A percentile compares a stretch with the other conserved stretches of the same genome.
Conservation (phyloP, 1,140 invertebrate genomes). For the Asbolus verrucosus region DNA sequence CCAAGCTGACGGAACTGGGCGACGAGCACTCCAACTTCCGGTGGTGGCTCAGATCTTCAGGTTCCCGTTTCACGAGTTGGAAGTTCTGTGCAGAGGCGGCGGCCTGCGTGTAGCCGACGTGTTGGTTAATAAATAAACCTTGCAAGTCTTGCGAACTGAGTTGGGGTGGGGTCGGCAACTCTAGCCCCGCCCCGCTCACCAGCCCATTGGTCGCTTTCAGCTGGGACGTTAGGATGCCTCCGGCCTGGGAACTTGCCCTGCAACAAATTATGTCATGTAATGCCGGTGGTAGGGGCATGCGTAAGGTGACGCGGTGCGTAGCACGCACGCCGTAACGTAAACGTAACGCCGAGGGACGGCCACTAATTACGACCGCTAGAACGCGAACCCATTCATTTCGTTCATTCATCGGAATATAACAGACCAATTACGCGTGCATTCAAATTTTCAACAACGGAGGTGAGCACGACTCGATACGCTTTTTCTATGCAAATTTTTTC, state of each 20-base stretch:
- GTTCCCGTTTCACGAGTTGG: slow-evolving; percentile 73
- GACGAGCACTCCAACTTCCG: slow-evolving; percentile 63
- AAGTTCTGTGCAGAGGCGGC: slow-evolving; percentile 64
- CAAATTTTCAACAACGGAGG: too few species aligned
- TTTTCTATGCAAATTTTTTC: not conserved
- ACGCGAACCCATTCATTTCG: slow-evolving; percentile 35
- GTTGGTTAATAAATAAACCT: slow-evolving; percentile 74
- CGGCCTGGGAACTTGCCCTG: slow-evolving; percentile 64
- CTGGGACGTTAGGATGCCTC: slow-evolving; percentile 65
- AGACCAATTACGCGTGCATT: slow-evolving; percentile 15
- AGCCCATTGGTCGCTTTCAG: slow-evolving; percentile 71
- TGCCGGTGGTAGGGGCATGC: slow-evolving; percentile 41
- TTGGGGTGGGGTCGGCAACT: slow-evolving; percentile 66
- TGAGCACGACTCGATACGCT: too few species aligned
- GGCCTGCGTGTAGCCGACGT: slow-evolving; percentile 63
- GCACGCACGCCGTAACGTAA: slow-evolving; percentile 10
- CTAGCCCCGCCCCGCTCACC: slow-evolving; percentile 68
- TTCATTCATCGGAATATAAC: slow-evolving; percentile 18
- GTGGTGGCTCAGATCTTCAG: slow-evolving; percentile 73
- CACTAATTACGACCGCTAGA: slow-evolving; percentile 30
- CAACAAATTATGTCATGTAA: slow-evolving; percentile 62
- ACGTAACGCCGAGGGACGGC: slow-evolving; percentile 12
- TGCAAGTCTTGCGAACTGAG: slow-evolving; percentile 68
- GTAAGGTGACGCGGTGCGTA: not conserved
- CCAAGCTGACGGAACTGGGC: slow-evolving; percentile 61